Base-by-base conservation (phyloP, 2,113 vertebrate species). In the Oceanodroma tethys region DNA sequence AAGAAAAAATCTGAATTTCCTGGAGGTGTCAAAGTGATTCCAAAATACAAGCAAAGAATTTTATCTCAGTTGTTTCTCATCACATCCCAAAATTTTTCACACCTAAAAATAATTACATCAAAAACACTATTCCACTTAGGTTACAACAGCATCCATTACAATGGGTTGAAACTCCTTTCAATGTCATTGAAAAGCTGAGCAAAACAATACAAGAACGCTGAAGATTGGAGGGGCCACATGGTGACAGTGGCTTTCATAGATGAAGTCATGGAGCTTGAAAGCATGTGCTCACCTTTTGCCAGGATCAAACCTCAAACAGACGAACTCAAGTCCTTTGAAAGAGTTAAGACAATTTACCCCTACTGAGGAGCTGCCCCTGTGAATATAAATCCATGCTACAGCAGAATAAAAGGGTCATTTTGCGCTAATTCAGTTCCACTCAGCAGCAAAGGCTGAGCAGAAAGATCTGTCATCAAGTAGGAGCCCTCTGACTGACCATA, bases 331-430 rank as follows among this genome's bases (percentile, higher is more conserved):
- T 48, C 47, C 53, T 94, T 85, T 85, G 78, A 91, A 95, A 87
- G 29, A 95, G 36, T 75, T 91, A 87, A 90, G 73, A 91, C 13
- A 87, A 85, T 93, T 82, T 91, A 84, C 65, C 42, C 52, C 45
- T 80, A 75, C 89, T 47, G 53, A 80, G 78, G n/a, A 84, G 48
- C 81, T 76, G 45, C 16, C n/a, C 45, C 50, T 50, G 25, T 85
- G 74, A 91, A 23, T 82, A 95, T 85, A 94, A 97, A 93, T 89
- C 83, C n/a, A 32, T 27, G 20, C 6, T 65, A 53, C 0, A 7
- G 68, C 43, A 85, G 86, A 92, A 97, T 95, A 96, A 92, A 93
- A 74, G 65, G 50, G 76, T 92, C 23, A 63, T 88, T 97, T 97
- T 93, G 36, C 84, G 80, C 68, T 91, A 86, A 95, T 95, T 93